phyloP scores from a whole-genome alignment of 2,888 invertebrate species.

The Lottia scabra region DNA sequence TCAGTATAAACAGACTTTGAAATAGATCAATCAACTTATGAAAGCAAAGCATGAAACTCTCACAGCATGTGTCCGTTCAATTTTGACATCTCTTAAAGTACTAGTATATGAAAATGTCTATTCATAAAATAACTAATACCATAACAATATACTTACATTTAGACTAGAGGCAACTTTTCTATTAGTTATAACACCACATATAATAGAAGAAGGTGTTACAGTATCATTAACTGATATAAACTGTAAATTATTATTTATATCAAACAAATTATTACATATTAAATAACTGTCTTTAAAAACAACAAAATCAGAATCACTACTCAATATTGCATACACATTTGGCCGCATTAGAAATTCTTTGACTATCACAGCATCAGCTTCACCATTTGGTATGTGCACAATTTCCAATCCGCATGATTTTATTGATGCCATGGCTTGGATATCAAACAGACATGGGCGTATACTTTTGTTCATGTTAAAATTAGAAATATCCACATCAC shows the following conservation, averaged over 20 bases:
- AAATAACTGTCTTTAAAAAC: constrained; percentile 56
- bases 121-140: background rate
- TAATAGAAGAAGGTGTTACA: constrained; percentile 52
- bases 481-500: constrained; percentile 31
- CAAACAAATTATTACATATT: constrained; percentile 60
- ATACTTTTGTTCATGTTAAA: constrained; percentile 40
- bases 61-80: too few relatives aligned
- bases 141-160: constrained; percentile 35
- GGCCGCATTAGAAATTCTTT: constrained; percentile 47
- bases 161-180: constrained; percentile 46
- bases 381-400: constrained; percentile 48
- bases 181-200: constrained; percentile 50
- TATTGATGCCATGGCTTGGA: constrained; percentile 50
- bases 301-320: constrained; percentile 66
- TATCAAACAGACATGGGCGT: constrained; percentile 61
- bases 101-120: background rate
- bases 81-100: too few relatives aligned
- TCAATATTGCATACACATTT: constrained; percentile 59
- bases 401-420: constrained; percentile 54
- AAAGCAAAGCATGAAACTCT: too few relatives aligned
- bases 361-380: constrained; percentile 60
- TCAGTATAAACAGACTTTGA: too few relatives aligned
- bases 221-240: constrained; percentile 43
- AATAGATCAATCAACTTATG: too few relatives aligned
- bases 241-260: constrained; percentile 54